Base-by-base conservation (phyloP, 2,888 invertebrate species). In the Willowsia nigromaculata region DNA sequence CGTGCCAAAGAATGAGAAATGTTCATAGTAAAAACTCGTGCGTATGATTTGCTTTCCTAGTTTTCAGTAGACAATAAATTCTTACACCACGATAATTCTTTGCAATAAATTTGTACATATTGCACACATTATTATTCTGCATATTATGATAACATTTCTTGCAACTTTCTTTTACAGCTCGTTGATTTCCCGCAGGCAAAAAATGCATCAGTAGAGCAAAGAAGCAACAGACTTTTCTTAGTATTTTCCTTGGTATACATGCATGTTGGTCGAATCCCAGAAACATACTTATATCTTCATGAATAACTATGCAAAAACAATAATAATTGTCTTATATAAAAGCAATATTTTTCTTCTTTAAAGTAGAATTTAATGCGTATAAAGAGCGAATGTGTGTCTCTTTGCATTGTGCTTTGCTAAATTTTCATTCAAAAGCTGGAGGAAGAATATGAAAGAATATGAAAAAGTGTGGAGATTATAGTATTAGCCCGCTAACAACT, bases 141-240 rank as follows among this genome's bases (percentile, higher is more conserved):
- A 33, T 22, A 22, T 68, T 11, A 65, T 65, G 11, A 68, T 65
- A 18, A 37, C 18, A 18, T 15, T 53, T 11, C 53, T 59, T 47
- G 27, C 68, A 84, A 84, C 53, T 68, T 80, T 78, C 71, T 50
- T 80, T 86, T 53, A 80, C 80, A 71, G 80, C 78, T 86, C 80
- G 86, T 86, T 80, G 86, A 76, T 81, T 86, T 86, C 65, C 86
- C 65, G 68, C 68, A 80, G 80, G 85, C 78, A 86, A 86, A 65
- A 85, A 74, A 53, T 83, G 83, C 68, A 68, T 18, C 22, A 22
- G 33, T n/a, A 30, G 30, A 59, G 59, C 25, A 18, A 68, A 33
- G 68, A 68, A 68, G 68, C 68, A 68, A 68, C 68, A 68, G 68
- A 68, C 11, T 37, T 68, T 40, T 68, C 1, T 37, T 40, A 33